Conservation (phyloP, 2,888 invertebrate genomes). For the Melitaea athalia region DNA sequence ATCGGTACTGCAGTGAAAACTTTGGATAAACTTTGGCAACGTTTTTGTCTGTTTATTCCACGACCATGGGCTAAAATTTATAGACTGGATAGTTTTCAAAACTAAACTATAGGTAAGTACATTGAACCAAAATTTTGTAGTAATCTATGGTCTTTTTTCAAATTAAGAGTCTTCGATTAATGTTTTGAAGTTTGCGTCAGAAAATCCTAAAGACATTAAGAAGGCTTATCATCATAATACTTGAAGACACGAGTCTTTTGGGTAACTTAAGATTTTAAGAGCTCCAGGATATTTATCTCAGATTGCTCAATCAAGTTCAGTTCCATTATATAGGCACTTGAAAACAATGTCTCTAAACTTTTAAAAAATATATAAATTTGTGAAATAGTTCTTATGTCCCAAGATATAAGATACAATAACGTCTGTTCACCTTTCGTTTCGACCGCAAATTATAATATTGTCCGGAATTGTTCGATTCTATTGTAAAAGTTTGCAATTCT, state of each 20-base stretch:
- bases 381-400: not conserved
- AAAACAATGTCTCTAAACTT: not conserved
- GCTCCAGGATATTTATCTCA: not conserved
- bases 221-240: not conserved
- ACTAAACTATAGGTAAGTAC: too few species aligned
- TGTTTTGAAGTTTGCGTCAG: too few species aligned
- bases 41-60: too few species aligned
- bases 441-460: not conserved
- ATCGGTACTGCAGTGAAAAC: too few species aligned
- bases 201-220: too few species aligned
- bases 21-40: too few species aligned
- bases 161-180: too few species aligned
- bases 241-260: not conserved
- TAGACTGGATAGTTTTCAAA: too few species aligned
- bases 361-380: not conserved
- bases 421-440: not conserved
- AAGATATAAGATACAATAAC: not conserved
- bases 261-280: not conserved
- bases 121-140: too few species aligned
- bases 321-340: not conserved
- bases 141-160: too few species aligned
- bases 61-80: too few species aligned
- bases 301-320: not conserved
- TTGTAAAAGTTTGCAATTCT: not conserved
- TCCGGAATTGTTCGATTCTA: not conserved